A percentile compares a stretch with the other conserved stretches of the same genome.
Evolutionary conservation across 1,140 invertebrate species (phyloP).

Genomic region (Pseudomyrmex gracilis): DNA sequence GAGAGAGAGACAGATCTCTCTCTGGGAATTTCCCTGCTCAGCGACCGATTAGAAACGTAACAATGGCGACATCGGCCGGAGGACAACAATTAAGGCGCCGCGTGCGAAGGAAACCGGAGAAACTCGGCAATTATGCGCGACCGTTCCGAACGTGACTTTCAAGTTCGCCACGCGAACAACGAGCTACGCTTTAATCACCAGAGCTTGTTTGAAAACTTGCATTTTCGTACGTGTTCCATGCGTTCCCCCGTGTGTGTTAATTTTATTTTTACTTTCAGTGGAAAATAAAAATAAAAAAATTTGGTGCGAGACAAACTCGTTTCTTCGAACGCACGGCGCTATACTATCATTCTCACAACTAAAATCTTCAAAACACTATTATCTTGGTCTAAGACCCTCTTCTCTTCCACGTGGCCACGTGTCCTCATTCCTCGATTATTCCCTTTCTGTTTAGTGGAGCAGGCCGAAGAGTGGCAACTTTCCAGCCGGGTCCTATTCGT

Average conservation of each 20-base stretch:
- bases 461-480: constrained; percentile 46
- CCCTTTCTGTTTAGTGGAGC: constrained; percentile 18
- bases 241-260: too few relatives aligned
- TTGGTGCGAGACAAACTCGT: background rate
- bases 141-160: constrained; percentile 52
- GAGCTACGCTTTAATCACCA: constrained; percentile 17
- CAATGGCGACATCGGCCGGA: constrained; percentile 57
- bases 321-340: background rate
- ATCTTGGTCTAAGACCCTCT: background rate
- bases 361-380: too few relatives aligned
- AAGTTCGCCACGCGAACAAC: constrained; percentile 34
- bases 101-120: constrained; percentile 62
- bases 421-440: constrained; percentile 24
- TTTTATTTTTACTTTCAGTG: too few relatives aligned
- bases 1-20: background rate
- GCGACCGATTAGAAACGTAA: constrained; percentile 54
- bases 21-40: constrained; percentile 50
- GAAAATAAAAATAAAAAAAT: too few relatives aligned
- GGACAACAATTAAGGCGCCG: constrained; percentile 52
- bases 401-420: constrained; percentile 11
- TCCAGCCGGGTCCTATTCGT: constrained; percentile 45
- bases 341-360: too few relatives aligned
- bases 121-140: constrained; percentile 62
- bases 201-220: constrained; percentile 24
- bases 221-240: too few relatives aligned